phyloP scores from a whole-genome alignment of 2,797 vertebrate species.

The Crocodylus rhombifer region DNA sequence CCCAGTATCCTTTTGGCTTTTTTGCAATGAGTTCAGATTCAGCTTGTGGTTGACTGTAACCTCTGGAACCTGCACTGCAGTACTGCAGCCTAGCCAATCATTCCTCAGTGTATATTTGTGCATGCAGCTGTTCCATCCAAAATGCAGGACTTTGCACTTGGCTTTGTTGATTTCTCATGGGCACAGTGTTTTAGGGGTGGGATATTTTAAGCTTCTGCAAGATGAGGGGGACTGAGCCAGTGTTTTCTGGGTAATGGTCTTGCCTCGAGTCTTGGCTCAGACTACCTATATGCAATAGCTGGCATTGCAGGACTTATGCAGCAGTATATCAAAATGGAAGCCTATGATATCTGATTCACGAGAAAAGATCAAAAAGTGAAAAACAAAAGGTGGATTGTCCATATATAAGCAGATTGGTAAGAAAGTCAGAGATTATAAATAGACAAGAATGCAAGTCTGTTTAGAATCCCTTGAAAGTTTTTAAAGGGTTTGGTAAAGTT shows the following conservation, averaged over 20 bases:
- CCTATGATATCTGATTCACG: neutral
- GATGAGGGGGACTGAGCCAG: too few species aligned
- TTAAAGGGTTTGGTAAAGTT: neutral
- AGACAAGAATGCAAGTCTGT: neutral
- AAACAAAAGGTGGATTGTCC: neutral
- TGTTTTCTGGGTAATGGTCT: too few species aligned
- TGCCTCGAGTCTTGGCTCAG: too few species aligned
- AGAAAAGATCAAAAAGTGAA: neutral
- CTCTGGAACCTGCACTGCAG: too few species aligned
- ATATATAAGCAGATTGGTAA: neutral
- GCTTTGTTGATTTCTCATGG: neutral
- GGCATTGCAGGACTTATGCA: neutral
- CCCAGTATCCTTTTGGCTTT: too few species aligned
- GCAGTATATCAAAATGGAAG: neutral
- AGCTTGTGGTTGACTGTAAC: too few species aligned
- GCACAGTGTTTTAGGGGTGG: neutral
- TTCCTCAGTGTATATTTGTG: too few species aligned
- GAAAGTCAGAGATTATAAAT: neutral
- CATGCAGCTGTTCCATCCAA: too few species aligned
- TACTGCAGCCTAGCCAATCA: too few species aligned
- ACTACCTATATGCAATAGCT: neutral
- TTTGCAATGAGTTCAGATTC: too few species aligned
- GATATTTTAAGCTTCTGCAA: too few species aligned
- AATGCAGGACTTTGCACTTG: too few species aligned
- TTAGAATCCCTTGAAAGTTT: neutral